Conservation (phyloP, 2,113 vertebrate genomes). For the Prunella himalayana region DNA sequence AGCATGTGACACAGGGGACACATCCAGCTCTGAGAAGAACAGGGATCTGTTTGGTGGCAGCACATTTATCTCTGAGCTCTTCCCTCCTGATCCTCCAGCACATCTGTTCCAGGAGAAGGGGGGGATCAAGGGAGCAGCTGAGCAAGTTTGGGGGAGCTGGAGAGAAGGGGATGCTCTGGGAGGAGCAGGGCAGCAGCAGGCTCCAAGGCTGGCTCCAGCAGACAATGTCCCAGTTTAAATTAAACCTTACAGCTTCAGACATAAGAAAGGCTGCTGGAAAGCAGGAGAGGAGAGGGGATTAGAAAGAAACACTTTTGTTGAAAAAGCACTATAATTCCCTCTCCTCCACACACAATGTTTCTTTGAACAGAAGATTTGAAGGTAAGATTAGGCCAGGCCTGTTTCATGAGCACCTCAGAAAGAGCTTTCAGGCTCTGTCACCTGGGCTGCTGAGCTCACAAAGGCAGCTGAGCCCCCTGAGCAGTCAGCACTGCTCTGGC, state of each 20-base stretch:
- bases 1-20: not conserved
- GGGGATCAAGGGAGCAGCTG: not conserved
- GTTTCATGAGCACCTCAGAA: not conserved
- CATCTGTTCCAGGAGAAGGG: not conserved
- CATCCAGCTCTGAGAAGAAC: not conserved
- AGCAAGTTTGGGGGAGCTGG: not conserved
- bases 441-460: not conserved
- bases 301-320: not conserved
- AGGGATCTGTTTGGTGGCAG: not conserved
- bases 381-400: conserved; percentile 7
- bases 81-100: not conserved
- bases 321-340: conserved; percentile 33
- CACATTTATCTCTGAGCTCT: not conserved
- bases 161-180: not conserved
- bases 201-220: not conserved
- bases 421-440: conserved; percentile 34
- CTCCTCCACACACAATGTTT: conserved; percentile 9
- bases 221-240: conserved; percentile 22
- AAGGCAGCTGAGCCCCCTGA: not conserved
- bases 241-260: conserved; percentile 24
- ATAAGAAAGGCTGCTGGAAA: not conserved
- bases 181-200: not conserved
- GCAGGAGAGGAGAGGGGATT: conserved; percentile 7
- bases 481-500: not conserved
- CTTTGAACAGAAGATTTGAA: conserved; percentile 35